These are phyloP conservation scores for Drosophila elegans DNA, from an alignment of 1,140 invertebrate genomes.

Conservation along the genomic window DNA sequence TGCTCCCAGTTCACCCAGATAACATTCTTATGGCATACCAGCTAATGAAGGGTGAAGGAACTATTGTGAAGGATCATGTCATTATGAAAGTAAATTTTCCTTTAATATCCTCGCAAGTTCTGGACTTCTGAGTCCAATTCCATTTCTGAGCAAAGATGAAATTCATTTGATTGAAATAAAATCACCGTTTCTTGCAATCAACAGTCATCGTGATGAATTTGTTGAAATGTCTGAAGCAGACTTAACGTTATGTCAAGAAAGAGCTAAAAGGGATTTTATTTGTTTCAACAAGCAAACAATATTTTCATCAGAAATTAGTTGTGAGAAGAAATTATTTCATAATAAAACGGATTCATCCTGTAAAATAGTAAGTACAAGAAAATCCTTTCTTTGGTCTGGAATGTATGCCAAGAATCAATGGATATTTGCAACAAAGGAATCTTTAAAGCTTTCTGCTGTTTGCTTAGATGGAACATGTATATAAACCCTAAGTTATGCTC, in stretches of 20 bases:
- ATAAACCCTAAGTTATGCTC: no score
- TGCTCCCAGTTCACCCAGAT: background rate
- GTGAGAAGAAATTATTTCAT: no score
- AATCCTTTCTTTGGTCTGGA: no score
- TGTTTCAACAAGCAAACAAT: background rate
- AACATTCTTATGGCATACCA: background rate
- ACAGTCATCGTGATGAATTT: background rate
- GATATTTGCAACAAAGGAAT: no score
- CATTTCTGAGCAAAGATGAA: background rate
- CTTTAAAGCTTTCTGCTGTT: no score
- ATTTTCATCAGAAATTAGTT: no score
- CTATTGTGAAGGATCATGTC: background rate
- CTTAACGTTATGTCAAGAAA: background rate
- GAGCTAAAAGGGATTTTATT: background rate
- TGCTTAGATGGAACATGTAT: no score
- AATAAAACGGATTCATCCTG: no score
- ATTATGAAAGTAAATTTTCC: conserved; percentile 2
- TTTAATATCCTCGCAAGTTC: background rate
- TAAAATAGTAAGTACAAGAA: no score
- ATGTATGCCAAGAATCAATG: no score
- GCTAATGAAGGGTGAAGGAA: background rate
- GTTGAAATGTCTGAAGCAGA: background rate
- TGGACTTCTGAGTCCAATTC: background rate
- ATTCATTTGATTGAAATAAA: background rate
- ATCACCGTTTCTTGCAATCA: background rate